Conservation (phyloP, 2,797 vertebrate genomes). For the Pangasius djambal region DNA sequence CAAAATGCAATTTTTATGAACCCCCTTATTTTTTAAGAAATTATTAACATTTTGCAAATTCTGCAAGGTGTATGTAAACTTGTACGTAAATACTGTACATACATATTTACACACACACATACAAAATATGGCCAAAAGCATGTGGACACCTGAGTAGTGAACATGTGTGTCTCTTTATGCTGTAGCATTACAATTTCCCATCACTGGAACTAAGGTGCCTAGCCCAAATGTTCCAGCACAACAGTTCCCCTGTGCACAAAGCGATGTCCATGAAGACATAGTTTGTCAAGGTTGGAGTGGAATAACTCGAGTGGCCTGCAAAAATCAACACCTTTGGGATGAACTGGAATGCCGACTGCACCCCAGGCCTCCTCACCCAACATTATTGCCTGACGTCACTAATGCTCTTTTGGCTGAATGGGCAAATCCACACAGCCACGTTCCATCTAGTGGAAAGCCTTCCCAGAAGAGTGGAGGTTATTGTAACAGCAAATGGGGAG, state of each 20-base stretch:
- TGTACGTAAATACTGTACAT: too few relatives aligned
- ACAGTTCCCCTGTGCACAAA: neutral
- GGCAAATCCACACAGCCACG: neutral
- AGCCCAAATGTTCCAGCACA: neutral
- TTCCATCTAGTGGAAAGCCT: neutral
- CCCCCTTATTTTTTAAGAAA: too few relatives aligned
- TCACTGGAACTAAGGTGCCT: neutral
- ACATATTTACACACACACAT: too few relatives aligned
- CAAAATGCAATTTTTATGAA: too few relatives aligned
- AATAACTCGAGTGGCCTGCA: neutral
- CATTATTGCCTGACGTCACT: neutral
- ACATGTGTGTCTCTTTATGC: neutral
- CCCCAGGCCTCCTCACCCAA: neutral
- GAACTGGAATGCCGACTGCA: neutral
- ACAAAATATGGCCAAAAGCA: too few relatives aligned
- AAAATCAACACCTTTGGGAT: neutral
- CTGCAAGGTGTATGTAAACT: too few relatives aligned
- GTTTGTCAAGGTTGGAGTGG: too few relatives aligned
- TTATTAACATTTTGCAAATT: too few relatives aligned
- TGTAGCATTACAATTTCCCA: neutral
- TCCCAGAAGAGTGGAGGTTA: neutral
- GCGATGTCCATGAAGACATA: neutral
- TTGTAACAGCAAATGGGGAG: neutral
- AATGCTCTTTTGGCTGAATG: neutral
- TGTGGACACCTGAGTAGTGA: neutral